A percentile compares a stretch with the other conserved stretches of the same genome.
phyloP scores from a whole-genome alignment of 2,797 vertebrate species.

The Lepus townsendii region DNA sequence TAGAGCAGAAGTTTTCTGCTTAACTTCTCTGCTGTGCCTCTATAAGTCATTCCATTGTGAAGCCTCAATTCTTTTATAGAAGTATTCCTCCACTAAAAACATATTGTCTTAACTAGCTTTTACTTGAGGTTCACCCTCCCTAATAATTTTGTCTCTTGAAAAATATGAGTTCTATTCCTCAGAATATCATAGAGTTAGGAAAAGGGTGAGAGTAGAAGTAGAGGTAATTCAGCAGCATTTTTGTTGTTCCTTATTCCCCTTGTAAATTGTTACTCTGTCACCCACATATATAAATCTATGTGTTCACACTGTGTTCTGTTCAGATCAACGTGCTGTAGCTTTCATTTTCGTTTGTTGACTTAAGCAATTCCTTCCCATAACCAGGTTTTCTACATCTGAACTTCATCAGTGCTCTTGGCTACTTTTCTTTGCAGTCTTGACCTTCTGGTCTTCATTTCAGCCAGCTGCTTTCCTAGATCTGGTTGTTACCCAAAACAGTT shows the following conservation, averaged over 20 bases:
- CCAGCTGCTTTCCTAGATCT: slow-evolving; percentile 49
- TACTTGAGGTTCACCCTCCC: not conserved
- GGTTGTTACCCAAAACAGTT: slow-evolving; percentile 36
- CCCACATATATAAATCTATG: not conserved
- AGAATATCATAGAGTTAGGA: not conserved
- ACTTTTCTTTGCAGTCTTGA: slow-evolving; percentile 37
- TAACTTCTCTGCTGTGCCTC: slow-evolving; percentile 45
- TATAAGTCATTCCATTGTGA: slow-evolving; percentile 58
- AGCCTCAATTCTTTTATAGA: not conserved
- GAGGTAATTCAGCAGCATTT: not conserved
- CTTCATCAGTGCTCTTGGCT: slow-evolving; percentile 26
- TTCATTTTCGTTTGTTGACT: not conserved
- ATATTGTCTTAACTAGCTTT: slow-evolving; percentile 8
- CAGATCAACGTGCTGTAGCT: not conserved
- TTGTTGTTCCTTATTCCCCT: not conserved
- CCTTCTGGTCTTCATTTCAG: slow-evolving; percentile 53
- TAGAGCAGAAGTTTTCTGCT: slow-evolving; percentile 59
- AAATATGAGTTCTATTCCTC: slow-evolving; percentile 1
- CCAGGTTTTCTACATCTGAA: not conserved
- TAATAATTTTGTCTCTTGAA: slow-evolving; percentile 28
- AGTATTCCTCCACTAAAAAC: slow-evolving; percentile 12
- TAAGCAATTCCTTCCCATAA: not conserved
- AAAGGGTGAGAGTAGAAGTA: not conserved
- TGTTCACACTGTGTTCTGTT: not conserved
- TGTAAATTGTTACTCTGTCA: not conserved